Conservation (phyloP, 2,797 vertebrate genomes). For the Echeneis naucrates region DNA sequence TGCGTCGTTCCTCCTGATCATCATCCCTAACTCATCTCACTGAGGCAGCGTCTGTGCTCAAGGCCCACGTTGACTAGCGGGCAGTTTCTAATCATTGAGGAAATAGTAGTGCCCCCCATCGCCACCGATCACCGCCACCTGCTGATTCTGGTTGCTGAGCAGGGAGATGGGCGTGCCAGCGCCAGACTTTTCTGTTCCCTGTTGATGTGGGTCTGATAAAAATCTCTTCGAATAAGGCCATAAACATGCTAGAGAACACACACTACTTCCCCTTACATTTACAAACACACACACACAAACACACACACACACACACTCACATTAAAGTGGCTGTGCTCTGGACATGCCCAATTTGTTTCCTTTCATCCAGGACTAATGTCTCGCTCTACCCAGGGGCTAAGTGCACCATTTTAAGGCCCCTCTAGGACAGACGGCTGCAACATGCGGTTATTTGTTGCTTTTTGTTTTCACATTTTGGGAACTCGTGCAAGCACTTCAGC, state of each 20-base stretch:
- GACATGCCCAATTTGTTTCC: conserved; percentile 86
- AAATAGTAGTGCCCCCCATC: conserved; percentile 38
- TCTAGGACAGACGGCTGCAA: conserved; percentile 62
- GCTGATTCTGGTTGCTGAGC: conserved; percentile 65
- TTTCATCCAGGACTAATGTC: conserved; percentile 85
- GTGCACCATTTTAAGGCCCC: conserved; percentile 72
- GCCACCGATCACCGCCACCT: neutral
- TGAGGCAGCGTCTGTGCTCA: conserved; percentile 56
- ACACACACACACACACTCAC: conserved; percentile 60
- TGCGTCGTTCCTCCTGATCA: conserved; percentile 20
- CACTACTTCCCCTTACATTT: conserved; percentile 22
- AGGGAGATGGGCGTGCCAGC: conserved; percentile 66
- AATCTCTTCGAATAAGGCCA: conserved; percentile 45
- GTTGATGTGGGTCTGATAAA: conserved; percentile 80
- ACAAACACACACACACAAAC: conserved; percentile 30
- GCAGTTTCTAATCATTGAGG: conserved; percentile 68
- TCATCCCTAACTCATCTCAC: conserved; percentile 56
- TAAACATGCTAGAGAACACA: conserved; percentile 49
- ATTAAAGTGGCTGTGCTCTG: conserved; percentile 77
- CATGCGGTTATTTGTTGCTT: conserved; percentile 65
- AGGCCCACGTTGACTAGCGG: conserved; percentile 60
- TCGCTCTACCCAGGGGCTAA: conserved; percentile 74
- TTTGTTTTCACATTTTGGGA: conserved; percentile 49
- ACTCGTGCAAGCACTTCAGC: conserved; percentile 71
- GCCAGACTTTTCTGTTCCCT: conserved; percentile 67